phyloP scores from a whole-genome alignment of 2,888 invertebrate genomes.

The Brachyptera putata region DNA sequence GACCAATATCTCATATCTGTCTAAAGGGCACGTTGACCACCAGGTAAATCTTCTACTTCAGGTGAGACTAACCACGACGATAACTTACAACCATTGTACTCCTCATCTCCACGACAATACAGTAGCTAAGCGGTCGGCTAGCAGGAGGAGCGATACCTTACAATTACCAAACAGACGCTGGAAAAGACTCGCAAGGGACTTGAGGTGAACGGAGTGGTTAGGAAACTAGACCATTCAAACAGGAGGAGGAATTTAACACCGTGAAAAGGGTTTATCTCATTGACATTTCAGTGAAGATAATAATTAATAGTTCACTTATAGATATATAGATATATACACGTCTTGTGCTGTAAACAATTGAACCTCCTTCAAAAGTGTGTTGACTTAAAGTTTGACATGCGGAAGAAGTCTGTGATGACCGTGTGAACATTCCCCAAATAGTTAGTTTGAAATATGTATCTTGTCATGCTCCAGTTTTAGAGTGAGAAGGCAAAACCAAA shows the following conservation, averaged over 20 bases:
- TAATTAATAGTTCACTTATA: conserved; percentile 1
- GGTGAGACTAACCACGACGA: background rate
- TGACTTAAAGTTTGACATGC: background rate
- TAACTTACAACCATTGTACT: background rate
- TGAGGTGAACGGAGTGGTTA: background rate
- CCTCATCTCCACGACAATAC: background rate
- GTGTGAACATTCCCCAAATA: conserved; percentile 8
- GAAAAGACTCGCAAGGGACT: background rate
- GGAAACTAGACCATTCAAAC: background rate
- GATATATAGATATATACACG: background rate
- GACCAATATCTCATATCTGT: background rate
- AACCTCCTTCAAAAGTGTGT: background rate
- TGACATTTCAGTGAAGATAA: background rate
- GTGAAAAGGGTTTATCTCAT: conserved; percentile 4
- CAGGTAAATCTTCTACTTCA: background rate
- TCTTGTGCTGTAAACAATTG: background rate
- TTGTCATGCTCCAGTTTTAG: background rate
- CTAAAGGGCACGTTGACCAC: background rate
- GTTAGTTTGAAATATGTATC: background rate
- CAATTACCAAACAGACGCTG: background rate
- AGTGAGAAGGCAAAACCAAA: too few relatives aligned
- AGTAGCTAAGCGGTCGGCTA: background rate
- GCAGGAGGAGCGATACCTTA: background rate
- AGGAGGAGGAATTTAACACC: background rate
- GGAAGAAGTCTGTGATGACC: background rate